Evolutionary conservation across 35 echinoderm and acorn worm species (phyloP).

Genomic region (Strongylocentrotus purpuratus): DNA sequence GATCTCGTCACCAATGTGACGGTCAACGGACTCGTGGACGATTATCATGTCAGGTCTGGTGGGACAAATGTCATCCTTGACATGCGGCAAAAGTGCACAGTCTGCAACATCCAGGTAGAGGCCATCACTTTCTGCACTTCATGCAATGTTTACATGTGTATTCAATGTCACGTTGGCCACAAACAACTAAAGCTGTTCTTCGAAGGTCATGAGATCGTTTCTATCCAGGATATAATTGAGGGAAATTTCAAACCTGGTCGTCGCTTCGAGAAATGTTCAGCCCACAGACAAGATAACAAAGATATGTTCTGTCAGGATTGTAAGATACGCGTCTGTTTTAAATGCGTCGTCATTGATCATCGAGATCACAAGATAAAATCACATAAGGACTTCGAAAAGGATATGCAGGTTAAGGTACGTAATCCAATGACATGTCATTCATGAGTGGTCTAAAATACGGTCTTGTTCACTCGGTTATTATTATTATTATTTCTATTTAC

Average conservation of each 20-base stretch:
- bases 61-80: neutral
- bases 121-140: neutral
- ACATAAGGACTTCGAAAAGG: neutral
- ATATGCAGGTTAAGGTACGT: neutral
- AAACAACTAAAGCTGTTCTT: neutral
- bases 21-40: neutral
- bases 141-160: neutral
- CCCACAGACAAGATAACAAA: neutral
- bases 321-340: neutral
- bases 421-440: too few species aligned
- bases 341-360: neutral
- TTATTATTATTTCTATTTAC: too few species aligned
- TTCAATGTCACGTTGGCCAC: neutral
- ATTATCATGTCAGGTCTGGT: neutral
- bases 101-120: neutral
- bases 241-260: neutral
- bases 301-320: neutral
- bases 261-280: neutral
- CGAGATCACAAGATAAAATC: neutral
- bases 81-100: neutral
- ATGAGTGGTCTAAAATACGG: too few species aligned
- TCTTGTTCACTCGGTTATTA: too few species aligned
- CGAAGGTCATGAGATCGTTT: neutral
- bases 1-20: neutral
- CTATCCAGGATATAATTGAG: neutral